Evolutionary conservation across 2,113 vertebrate species (phyloP).

Genomic region (Oreotrochilus melanogaster): DNA sequence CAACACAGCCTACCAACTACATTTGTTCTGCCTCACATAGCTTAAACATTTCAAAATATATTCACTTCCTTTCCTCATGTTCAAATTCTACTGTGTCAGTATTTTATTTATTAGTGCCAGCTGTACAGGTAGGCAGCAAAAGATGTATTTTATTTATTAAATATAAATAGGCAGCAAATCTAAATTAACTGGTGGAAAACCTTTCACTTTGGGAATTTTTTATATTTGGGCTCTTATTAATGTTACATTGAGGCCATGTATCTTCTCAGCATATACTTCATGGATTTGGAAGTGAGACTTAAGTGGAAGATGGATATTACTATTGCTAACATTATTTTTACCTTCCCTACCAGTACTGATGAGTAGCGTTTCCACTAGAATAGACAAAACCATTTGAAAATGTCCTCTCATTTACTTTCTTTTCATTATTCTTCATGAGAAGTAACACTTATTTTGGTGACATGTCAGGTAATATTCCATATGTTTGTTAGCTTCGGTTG

Average conservation of each 20-base stretch:
- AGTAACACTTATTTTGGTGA: neutral
- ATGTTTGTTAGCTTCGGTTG: neutral
- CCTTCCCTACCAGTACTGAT: neutral
- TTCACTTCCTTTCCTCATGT: neutral
- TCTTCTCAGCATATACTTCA: neutral
- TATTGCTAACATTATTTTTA: slow-evolving; percentile 7
- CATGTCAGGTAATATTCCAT: neutral
- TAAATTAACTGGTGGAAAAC: slow-evolving; percentile 8
- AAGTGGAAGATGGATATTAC: slow-evolving; percentile 20
- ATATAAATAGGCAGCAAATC: slow-evolving; percentile 27
- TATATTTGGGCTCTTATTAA: slow-evolving; percentile 28
- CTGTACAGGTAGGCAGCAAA: neutral
- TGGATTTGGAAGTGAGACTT: neutral
- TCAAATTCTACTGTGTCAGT: neutral
- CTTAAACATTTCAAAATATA: neutral
- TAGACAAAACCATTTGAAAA: neutral
- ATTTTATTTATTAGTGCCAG: slow-evolving; percentile 22
- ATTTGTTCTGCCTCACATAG: neutral
- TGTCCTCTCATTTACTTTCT: neutral
- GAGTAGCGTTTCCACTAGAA: neutral
- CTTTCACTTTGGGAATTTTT: neutral
- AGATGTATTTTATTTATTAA: slow-evolving; percentile 33
- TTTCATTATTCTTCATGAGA: neutral
- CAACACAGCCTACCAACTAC: neutral
- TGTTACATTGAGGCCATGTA: neutral